These are phyloP conservation scores for Cheilinus undulatus DNA, from an alignment of 2,113 vertebrate species.

Conservation along the genomic window DNA sequence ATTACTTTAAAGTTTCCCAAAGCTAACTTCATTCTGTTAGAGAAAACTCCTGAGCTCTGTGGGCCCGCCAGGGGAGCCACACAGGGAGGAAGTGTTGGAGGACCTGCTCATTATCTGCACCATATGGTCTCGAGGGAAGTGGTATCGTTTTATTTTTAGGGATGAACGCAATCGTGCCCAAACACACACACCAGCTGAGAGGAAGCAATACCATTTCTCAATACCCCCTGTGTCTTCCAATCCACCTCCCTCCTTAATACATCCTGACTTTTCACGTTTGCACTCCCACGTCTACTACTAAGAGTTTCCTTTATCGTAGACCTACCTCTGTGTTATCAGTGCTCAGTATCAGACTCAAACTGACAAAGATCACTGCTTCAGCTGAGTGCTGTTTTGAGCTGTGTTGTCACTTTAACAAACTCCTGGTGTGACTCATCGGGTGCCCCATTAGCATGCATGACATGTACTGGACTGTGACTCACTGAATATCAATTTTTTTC, in stretches of 20 bases:
- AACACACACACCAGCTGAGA: slow-evolving; percentile 46
- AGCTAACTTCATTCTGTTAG: neutral
- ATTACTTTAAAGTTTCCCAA: slow-evolving; percentile 15
- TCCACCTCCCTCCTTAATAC: slow-evolving; percentile 10
- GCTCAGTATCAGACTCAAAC: neutral
- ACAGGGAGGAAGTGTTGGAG: slow-evolving; percentile 9
- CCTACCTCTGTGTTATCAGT: neutral
- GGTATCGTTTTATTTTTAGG: slow-evolving; percentile 67
- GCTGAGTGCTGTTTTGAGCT: neutral
- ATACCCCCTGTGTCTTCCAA: slow-evolving; percentile 28
- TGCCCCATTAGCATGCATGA: slow-evolving; percentile 40
- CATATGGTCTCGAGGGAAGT: slow-evolving; percentile 55
- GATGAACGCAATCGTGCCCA: slow-evolving; percentile 6
- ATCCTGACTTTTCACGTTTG: neutral
- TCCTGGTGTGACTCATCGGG: slow-evolving; percentile 48
- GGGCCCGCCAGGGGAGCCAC: neutral
- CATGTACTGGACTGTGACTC: slow-evolving; percentile 15
- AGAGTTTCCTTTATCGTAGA: neutral
- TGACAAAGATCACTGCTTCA: neutral
- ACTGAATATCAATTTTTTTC: slow-evolving; percentile 44
- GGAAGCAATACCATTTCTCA: slow-evolving; percentile 48
- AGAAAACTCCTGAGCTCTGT: slow-evolving; percentile 27
- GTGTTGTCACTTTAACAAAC: slow-evolving; percentile 42
- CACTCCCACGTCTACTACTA: slow-evolving; percentile 1
- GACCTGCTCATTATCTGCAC: slow-evolving; percentile 56